Conservation (phyloP, 2,888 invertebrate species). For the Rhimphoctona megacephalus region DNA sequence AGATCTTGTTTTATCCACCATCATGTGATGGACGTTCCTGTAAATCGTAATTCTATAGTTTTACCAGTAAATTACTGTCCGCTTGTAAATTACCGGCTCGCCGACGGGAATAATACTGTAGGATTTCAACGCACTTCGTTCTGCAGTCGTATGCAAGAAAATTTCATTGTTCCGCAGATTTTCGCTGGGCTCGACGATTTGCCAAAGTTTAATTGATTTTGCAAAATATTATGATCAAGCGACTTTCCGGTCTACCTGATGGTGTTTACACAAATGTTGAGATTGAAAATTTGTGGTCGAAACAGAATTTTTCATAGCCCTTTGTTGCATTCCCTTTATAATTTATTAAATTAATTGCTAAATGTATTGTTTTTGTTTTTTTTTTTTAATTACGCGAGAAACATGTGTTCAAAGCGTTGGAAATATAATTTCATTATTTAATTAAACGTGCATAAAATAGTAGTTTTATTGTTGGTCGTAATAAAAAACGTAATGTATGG, state of each 20-base stretch:
- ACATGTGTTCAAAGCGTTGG: not conserved
- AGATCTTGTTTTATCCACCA: constrained; percentile 13
- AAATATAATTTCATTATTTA: not conserved
- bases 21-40: not conserved
- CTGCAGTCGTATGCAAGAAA: not conserved
- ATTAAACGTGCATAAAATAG: not conserved
- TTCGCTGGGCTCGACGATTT: not conserved
- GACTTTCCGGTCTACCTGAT: not conserved
- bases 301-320: not conserved
- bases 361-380: not conserved
- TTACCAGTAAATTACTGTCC: not conserved
- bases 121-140: not conserved
- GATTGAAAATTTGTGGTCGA: not conserved
- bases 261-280: not conserved
- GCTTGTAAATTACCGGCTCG: not conserved
- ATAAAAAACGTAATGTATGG: not conserved
- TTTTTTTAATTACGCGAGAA: not conserved
- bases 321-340: not conserved
- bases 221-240: not conserved
- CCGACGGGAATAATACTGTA: not conserved
- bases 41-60: not conserved
- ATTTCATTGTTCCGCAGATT: not conserved
- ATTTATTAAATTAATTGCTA: not conserved
- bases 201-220: not conserved
- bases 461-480: not conserved